A percentile compares a stretch with the other conserved stretches of the same genome.
Conservation (phyloP, 1,140 invertebrate genomes). For the Phymorhynchus buccinoides region DNA sequence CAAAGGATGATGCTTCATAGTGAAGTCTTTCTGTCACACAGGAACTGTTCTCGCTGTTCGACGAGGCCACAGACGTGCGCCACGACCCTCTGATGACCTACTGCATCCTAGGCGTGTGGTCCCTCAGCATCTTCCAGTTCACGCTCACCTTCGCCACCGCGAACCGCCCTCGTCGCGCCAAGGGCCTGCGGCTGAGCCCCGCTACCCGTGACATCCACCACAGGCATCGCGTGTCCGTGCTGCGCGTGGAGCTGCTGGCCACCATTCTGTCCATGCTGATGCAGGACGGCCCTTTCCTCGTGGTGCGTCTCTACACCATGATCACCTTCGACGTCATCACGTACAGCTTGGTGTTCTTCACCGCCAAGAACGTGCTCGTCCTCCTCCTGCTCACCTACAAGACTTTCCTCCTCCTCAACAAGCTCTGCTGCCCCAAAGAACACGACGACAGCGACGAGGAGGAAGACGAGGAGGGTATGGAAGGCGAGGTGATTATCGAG, state of each 20-base stretch:
- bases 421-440: constrained; percentile 20
- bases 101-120: constrained; percentile 70
- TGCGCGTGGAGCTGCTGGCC: constrained; percentile 28
- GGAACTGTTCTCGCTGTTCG: constrained; percentile 94
- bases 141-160: constrained; percentile 62
- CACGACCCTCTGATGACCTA: constrained; percentile 52
- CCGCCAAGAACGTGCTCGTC: constrained; percentile 88
- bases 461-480: background rate
- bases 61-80: constrained; percentile 58
- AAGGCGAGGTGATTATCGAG: background rate
- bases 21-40: too few relatives aligned
- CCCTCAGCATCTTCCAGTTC: constrained; percentile 87
- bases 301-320: constrained; percentile 86
- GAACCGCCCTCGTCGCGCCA: constrained; percentile 50
- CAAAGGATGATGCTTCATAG: too few relatives aligned
- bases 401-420: constrained; percentile 47
- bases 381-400: constrained; percentile 79
- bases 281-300: constrained; percentile 87
- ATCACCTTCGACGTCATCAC: constrained; percentile 87
- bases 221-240: background rate
- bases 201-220: background rate
- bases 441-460: background rate
- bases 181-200: background rate
- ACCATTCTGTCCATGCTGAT: constrained; percentile 69
- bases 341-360: constrained; percentile 94